Evolutionary conservation across 2,797 vertebrate species (phyloP).

Genomic region (Myotis planiceps): DNA sequence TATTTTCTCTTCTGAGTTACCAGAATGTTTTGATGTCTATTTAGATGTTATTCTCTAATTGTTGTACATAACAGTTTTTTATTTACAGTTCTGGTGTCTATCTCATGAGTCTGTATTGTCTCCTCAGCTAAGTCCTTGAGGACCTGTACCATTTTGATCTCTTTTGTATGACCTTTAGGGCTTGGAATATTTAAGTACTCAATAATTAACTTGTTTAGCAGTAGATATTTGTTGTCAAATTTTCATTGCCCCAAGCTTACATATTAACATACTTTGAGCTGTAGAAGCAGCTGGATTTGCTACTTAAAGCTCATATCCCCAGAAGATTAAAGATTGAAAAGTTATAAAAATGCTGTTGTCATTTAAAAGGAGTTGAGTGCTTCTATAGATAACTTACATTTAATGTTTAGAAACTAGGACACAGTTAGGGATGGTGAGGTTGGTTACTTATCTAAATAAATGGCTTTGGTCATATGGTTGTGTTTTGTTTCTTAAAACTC

Average conservation of each 20-base stretch:
- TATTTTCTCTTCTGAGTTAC: conserved; percentile 24
- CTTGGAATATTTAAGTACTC: conserved; percentile 20
- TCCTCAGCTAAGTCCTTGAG: background rate
- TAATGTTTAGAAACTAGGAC: conserved; percentile 12
- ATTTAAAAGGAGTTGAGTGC: background rate
- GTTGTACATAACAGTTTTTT: background rate
- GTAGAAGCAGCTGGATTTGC: background rate
- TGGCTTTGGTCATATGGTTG: conserved; percentile 14
- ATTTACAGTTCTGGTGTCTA: background rate
- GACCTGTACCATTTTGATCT: background rate
- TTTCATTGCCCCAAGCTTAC: conserved; percentile 1
- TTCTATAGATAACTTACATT: background rate
- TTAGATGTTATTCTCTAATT: background rate
- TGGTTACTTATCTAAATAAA: conserved; percentile 25
- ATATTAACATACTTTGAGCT: background rate
- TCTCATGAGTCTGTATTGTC: background rate
- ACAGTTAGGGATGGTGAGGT: background rate
- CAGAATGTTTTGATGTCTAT: background rate
- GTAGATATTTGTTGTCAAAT: conserved; percentile 30
- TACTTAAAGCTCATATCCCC: background rate
- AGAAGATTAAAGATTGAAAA: conserved; percentile 23
- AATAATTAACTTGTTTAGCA: conserved; percentile 46
- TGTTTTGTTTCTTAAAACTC: background rate
- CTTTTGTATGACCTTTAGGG: background rate
- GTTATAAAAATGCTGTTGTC: background rate